phyloP scores from a whole-genome alignment of 2,888 invertebrate species.

The Magallana nippona region DNA sequence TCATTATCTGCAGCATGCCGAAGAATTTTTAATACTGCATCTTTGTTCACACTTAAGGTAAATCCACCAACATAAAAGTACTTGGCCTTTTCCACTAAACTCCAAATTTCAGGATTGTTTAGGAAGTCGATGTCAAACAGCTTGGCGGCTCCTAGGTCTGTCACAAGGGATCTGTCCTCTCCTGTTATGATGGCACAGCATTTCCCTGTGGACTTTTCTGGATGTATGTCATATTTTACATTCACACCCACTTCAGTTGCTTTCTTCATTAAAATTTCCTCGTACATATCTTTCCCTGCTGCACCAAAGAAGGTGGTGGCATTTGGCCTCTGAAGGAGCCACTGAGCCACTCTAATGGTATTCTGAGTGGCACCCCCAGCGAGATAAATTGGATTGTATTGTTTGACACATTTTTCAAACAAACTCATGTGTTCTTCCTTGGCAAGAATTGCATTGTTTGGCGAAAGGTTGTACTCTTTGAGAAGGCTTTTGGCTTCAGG shows the following conservation, averaged over 20 bases:
- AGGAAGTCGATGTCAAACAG: constrained; percentile 89
- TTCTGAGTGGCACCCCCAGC: constrained; percentile 99
- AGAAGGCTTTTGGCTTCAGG: constrained; percentile 88
- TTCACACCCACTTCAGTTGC: constrained; percentile 90
- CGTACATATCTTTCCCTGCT: constrained; percentile 94
- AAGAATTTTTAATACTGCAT: constrained; percentile 90
- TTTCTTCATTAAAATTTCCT: constrained; percentile 89
- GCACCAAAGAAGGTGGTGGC: constrained; percentile 94
- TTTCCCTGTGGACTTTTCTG: constrained; percentile 88
- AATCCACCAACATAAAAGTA: constrained; percentile 96
- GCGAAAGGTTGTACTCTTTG: constrained; percentile 90
- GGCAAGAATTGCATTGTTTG: constrained; percentile 96
- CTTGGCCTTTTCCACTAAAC: constrained; percentile 87
- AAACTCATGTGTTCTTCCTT: constrained; percentile 91
- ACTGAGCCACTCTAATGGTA: constrained; percentile 93
- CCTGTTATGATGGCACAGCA: constrained; percentile 96
- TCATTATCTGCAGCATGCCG: constrained; percentile 86
- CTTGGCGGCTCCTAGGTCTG: constrained; percentile 97
- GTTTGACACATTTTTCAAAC: constrained; percentile 82
- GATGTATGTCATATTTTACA: constrained; percentile 90
- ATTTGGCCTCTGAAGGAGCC: constrained; percentile 91
- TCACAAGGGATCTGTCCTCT: constrained; percentile 92
- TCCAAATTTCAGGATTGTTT: constrained; percentile 86
- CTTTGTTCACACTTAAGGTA: constrained; percentile 96
- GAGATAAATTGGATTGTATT: constrained; percentile 85